Evolutionary conservation across 30 jellyfish, hydroid and myxozoan species (phyloP), one percentile per base, ranked within the genome.

Genomic region (Cassiopea xamachana): DNA sequence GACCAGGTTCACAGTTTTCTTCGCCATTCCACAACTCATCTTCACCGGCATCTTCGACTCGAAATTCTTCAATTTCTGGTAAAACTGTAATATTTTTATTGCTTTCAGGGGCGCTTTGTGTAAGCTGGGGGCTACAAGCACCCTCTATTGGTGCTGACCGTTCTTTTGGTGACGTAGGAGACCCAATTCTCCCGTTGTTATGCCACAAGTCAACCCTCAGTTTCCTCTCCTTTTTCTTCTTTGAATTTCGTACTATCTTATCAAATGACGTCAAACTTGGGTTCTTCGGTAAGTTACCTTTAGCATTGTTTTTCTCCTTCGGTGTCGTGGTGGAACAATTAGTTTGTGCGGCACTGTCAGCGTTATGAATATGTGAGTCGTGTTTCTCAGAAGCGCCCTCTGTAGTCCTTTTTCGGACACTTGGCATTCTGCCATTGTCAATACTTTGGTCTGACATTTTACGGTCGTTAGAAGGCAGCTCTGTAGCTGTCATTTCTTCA

Each of bases 11-110:
- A 77, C 94, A 87, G 4, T 87, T 90, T 2, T 87, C 90, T 79
- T 87, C 94, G 61, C 94, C 94, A 60, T 87, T 77, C 94, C 90
- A 87, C 7, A 87, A 73, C 70, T 87, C 94, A 64, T 87, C 94
- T 71, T 87, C 97, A 68, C 79, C 94, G 8, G 60, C 79, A 80
- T 94, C 97, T 70, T 79, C 91, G 47, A 89, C 93, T 48, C 84
- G 60, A 18, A 85, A 79, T 76, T 88, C 98, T 48, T 88, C 85
- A 39, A 94, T 70, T 83, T 90, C 97, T 15, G 97, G 97, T 43
- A 89, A 77, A 50, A 94, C 64, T 77, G 74, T 74, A 13, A 92
- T 60, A 69, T 73, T 60, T 46, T 84, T 76, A 68, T 92, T 87
- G 19, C 39, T n/a, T 16, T 39, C 79, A 45, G 48, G 8, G 17